Evolutionary conservation across 2,888 invertebrate genomes (phyloP).

Genomic region (Cerceris rybyensis): DNA sequence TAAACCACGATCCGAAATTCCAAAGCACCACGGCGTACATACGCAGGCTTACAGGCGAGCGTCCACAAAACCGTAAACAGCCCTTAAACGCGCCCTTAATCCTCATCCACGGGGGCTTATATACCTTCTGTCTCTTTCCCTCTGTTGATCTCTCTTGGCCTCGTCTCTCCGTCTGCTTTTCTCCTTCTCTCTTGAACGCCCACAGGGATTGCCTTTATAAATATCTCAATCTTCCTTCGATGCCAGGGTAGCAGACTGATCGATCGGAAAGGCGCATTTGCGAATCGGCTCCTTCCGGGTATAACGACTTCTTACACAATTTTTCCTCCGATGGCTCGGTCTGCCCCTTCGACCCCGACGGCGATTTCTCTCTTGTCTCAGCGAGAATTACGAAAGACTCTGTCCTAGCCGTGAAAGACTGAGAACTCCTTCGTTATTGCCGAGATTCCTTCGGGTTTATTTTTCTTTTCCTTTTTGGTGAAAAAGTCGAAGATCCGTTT

Average conservation of each 20-base stretch:
- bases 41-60: slow-evolving; percentile 49
- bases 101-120: slow-evolving; percentile 58
- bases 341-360: slow-evolving; percentile 9
- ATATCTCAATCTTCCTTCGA: slow-evolving; percentile 59
- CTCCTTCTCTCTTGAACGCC: neutral
- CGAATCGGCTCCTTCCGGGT: slow-evolving; percentile 44
- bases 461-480: slow-evolving; percentile 3
- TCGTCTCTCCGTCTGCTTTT: too few species aligned
- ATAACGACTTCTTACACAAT: slow-evolving; percentile 47
- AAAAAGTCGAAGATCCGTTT: neutral
- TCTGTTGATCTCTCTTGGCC: neutral
- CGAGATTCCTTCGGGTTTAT: slow-evolving; percentile 24
- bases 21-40: slow-evolving; percentile 35
- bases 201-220: slow-evolving; percentile 63
- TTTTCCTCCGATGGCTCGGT: slow-evolving; percentile 27
- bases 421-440: slow-evolving; percentile 41
- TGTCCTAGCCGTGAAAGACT: slow-evolving; percentile 4
- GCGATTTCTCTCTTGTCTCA: slow-evolving; percentile 48
- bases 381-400: slow-evolving; percentile 37
- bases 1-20: slow-evolving; percentile 64
- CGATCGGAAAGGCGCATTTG: slow-evolving; percentile 59
- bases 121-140: slow-evolving; percentile 3
- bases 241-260: slow-evolving; percentile 43
- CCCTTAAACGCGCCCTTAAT: slow-evolving; percentile 72
- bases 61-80: slow-evolving; percentile 72